Conservation (phyloP, 2,888 invertebrate species). For the Leptodirus hochenwartii region DNA sequence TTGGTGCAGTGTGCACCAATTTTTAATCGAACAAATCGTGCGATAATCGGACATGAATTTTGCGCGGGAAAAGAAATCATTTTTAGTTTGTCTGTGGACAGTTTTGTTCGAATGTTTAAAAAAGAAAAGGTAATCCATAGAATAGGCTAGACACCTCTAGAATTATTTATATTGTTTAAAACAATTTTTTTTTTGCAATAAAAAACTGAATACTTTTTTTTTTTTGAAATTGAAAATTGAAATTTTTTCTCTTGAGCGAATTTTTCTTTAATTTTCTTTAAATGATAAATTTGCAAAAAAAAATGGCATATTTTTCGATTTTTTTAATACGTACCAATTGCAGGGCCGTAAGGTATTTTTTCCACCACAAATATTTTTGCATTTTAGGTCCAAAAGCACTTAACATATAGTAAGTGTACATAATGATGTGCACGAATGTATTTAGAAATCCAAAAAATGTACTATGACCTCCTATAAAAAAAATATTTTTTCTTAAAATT, state of each 20-base stretch:
- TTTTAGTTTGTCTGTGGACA: too few relatives aligned
- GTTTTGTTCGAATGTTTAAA: too few relatives aligned
- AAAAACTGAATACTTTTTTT: slow-evolving; percentile 1
- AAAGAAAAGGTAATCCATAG: too few relatives aligned
- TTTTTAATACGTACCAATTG: slow-evolving; percentile 53
- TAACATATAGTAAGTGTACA: slow-evolving; percentile 88
- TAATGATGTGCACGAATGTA: slow-evolving; percentile 91
- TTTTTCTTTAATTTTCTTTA: neutral
- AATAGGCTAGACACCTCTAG: too few relatives aligned
- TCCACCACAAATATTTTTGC: slow-evolving; percentile 88
- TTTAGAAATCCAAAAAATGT: slow-evolving; percentile 91
- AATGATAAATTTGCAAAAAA: slow-evolving; percentile 5
- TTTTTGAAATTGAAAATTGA: neutral
- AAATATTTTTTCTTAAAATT: too few relatives aligned
- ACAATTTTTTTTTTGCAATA: slow-evolving; percentile 1
- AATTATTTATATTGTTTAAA: too few relatives aligned
- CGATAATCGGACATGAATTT: too few relatives aligned
- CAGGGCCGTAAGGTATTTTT: slow-evolving; percentile 78
- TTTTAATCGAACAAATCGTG: too few relatives aligned
- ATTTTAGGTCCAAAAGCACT: slow-evolving; percentile 77
- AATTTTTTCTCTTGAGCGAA: neutral
- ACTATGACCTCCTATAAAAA: slow-evolving; percentile 65
- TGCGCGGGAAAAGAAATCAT: too few relatives aligned
- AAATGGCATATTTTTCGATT: neutral
- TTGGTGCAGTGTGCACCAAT: too few relatives aligned